Evolutionary conservation across 2,888 invertebrate species (phyloP).

Genomic region (Melangyna quadrimaculata): DNA sequence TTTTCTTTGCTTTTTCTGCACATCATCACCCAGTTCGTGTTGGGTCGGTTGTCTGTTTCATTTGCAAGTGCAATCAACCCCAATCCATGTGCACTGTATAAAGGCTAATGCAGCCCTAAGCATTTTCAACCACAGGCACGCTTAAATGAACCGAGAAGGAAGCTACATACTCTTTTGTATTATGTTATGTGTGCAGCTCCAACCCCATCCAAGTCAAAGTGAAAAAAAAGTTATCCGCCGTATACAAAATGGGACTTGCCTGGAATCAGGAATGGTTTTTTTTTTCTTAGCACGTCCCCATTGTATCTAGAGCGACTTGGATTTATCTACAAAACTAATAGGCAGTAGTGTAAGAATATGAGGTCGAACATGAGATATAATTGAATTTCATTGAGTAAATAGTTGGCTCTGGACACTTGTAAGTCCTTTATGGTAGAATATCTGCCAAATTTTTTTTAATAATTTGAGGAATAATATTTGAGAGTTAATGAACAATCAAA

Average conservation of each 20-base stretch:
- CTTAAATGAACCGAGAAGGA: constrained; percentile 51
- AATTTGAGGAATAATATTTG: background rate
- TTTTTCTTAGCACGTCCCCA: background rate
- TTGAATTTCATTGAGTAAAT: background rate
- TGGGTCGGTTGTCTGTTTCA: constrained; percentile 62
- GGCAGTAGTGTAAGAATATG: constrained; percentile 12
- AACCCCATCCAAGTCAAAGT: background rate
- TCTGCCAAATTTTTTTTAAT: background rate
- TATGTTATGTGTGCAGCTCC: background rate
- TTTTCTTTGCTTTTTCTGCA: constrained; percentile 13
- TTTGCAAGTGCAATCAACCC: constrained; percentile 70
- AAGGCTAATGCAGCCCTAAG: constrained; percentile 67
- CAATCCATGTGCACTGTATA: constrained; percentile 66
- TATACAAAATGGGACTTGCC: constrained; percentile 31
- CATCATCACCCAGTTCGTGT: constrained; percentile 49
- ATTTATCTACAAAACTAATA: constrained; percentile 3
- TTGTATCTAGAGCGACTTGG: constrained; percentile 50
- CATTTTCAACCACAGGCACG: constrained; percentile 52
- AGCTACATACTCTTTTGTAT: background rate
- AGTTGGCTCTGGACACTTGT: too few species aligned
- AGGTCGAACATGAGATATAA: background rate
- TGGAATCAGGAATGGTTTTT: constrained; percentile 39
- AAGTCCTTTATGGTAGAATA: background rate
- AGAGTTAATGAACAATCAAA: too few species aligned
- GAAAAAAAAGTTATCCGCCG: background rate